These are phyloP conservation scores for Ennomos fuscantarius DNA, from an alignment of 2,888 invertebrate species.

Conservation along the genomic window DNA sequence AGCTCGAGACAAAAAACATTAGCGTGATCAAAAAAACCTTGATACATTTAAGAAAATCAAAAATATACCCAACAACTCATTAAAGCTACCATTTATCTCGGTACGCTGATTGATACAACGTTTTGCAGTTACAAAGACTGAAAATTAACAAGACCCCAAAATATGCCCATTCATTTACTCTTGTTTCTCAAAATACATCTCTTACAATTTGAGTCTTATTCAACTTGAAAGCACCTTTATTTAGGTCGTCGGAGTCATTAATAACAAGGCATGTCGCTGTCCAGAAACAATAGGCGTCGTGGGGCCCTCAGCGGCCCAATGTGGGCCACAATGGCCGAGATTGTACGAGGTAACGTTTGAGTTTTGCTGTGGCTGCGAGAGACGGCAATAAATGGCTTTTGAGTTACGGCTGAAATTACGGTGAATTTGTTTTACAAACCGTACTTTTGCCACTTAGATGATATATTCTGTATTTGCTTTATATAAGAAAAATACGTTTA, in stretches of 20 bases:
- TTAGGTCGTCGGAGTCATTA: slow-evolving; percentile 34
- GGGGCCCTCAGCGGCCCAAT: slow-evolving; percentile 10
- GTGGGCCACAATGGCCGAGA: slow-evolving; percentile 7
- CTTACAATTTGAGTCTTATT: slow-evolving; percentile 22
- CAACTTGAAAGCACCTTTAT: slow-evolving; percentile 31
- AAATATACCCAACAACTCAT: too few relatives aligned
- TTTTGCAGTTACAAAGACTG: neutral
- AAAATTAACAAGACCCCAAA: slow-evolving; percentile 6
- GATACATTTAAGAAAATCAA: too few relatives aligned
- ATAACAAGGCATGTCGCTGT: slow-evolving; percentile 34
- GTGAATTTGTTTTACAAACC: neutral
- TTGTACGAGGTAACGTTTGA: slow-evolving; percentile 22
- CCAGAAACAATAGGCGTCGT: slow-evolving; percentile 31
- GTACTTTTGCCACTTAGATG: too few relatives aligned
- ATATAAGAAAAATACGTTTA: too few relatives aligned
- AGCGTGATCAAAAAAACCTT: too few relatives aligned
- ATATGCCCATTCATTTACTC: slow-evolving; percentile 8
- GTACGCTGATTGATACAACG: too few relatives aligned
- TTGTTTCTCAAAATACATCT: slow-evolving; percentile 16
- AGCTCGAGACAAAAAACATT: too few relatives aligned
- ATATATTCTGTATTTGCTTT: too few relatives aligned
- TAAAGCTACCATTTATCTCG: too few relatives aligned
- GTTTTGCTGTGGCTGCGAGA: slow-evolving; percentile 12
- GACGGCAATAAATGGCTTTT: slow-evolving; percentile 15
- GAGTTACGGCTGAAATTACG: slow-evolving; percentile 3